phyloP scores from a whole-genome alignment of 2,888 invertebrate genomes.

The Chaetogeoica ovagalla region DNA sequence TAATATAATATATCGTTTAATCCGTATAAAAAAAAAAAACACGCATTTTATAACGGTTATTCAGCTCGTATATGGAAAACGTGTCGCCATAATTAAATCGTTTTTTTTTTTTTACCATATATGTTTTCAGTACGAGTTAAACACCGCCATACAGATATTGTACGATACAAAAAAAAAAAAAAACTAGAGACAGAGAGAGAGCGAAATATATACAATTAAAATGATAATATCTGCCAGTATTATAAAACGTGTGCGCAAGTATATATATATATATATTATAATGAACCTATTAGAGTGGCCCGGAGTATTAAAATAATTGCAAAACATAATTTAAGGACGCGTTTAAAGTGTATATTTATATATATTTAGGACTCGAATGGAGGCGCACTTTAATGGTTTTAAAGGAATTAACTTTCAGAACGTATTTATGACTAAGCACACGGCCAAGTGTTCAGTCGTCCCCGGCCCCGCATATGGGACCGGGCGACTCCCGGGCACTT shows the following conservation, averaged over 20 bases:
- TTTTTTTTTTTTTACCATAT: too few species aligned
- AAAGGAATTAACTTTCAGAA: constrained; percentile 41
- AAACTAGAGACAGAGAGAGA: too few species aligned
- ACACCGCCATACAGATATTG: too few species aligned
- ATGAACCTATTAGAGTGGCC: constrained; percentile 3
- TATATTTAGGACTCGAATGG: not conserved
- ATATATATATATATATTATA: not conserved
- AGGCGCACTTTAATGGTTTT: constrained; percentile 22
- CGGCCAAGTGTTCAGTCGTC: not conserved
- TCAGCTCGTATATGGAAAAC: too few species aligned
- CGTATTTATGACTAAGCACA: constrained; percentile 34
- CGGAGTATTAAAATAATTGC: constrained; percentile 36
- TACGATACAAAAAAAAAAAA: too few species aligned
- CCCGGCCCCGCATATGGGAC: constrained; percentile 29
- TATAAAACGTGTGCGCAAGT: not conserved
- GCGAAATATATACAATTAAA: not conserved
- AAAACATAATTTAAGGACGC: constrained; percentile 37
- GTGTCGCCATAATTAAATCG: too few species aligned
- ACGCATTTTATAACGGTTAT: too few species aligned
- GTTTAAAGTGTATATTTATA: constrained; percentile 4
- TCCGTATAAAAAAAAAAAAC: too few species aligned
- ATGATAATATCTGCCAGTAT: not conserved
- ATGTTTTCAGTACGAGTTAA: too few species aligned
- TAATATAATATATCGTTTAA: too few species aligned
- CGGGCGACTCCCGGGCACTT: not conserved